Conservation (phyloP, 1,140 invertebrate genomes). For the Cataglyphis hispanica region DNA sequence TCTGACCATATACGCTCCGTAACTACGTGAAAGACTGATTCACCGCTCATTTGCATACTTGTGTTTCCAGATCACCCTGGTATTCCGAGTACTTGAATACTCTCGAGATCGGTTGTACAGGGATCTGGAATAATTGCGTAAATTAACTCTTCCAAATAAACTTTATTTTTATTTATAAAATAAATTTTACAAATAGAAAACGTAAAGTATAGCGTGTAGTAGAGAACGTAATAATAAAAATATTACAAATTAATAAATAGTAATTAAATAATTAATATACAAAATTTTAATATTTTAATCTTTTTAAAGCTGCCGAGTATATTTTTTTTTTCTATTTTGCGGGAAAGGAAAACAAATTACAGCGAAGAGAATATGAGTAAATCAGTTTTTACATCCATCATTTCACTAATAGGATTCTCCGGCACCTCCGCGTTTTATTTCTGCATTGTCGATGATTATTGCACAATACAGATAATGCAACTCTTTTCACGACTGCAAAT, state of each 20-base stretch:
- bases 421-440: background rate
- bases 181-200: background rate
- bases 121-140: background rate
- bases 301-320: background rate
- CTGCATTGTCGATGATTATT: slow-evolving; percentile 45
- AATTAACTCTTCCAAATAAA: background rate
- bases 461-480: slow-evolving; percentile 27
- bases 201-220: background rate
- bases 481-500: slow-evolving; percentile 65
- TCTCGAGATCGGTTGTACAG: background rate
- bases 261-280: background rate
- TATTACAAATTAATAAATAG: background rate
- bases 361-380: background rate
- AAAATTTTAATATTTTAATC: slow-evolving; percentile 7
- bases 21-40: slow-evolving; percentile 53
- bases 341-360: background rate
- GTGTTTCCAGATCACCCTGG: slow-evolving; percentile 16
- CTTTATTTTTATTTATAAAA: background rate
- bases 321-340: slow-evolving; percentile 8
- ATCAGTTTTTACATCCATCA: background rate
- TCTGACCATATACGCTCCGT: slow-evolving; percentile 33
- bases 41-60: slow-evolving; percentile 45
- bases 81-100: slow-evolving; percentile 21
- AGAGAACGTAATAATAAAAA: background rate
- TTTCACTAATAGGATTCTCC: background rate